Evolutionary conservation across 2,797 vertebrate genomes (phyloP).

Genomic region (Muraenolepis orangiensis): DNA sequence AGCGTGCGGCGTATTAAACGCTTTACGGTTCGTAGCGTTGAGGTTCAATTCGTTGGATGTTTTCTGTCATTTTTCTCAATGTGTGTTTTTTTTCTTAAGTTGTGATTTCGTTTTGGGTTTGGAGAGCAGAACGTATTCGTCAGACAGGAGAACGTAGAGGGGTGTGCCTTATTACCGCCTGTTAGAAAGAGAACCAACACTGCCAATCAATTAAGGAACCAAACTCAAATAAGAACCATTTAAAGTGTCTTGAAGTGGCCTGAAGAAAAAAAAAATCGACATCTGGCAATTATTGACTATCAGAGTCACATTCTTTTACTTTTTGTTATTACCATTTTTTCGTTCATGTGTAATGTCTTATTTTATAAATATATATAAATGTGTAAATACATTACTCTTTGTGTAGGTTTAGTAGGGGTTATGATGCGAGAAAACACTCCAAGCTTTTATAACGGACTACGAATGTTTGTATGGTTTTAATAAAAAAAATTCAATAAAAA

Average conservation of each 20-base stretch:
- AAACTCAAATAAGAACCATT: conserved; percentile 57
- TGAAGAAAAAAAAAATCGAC: conserved; percentile 55
- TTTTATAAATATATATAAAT: conserved; percentile 67
- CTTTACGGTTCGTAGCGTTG: conserved; percentile 63
- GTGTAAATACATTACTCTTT: conserved; percentile 93
- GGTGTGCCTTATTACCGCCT: conserved; percentile 95
- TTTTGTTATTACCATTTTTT: conserved; percentile 67
- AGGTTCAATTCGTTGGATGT: conserved; percentile 65
- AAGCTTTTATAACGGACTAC: conserved; percentile 94
- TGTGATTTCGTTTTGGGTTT: conserved; percentile 10
- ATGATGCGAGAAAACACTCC: conserved; percentile 81
- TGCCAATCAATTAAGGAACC: conserved; percentile 73
- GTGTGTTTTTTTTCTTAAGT: conserved; percentile 43
- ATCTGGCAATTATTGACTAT: conserved; percentile 67
- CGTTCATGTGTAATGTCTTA: conserved; percentile 76
- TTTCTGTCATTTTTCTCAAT: conserved; percentile 64
- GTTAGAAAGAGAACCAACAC: conserved; percentile 81
- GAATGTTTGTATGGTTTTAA: conserved; percentile 99
- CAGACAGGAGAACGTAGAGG: conserved; percentile 71
- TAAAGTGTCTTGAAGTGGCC: conserved; percentile 68
- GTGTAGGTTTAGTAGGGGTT: conserved; percentile 81
- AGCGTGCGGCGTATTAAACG: conserved; percentile 35
- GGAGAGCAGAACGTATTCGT: conserved; percentile 65
- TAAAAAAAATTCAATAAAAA: conserved; percentile 79
- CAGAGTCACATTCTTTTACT: conserved; percentile 70